Percentiles rank a stretch among this genome's conserved stretches.
Conservation (phyloP, 1,140 invertebrate species). For the Limonius californicus region DNA sequence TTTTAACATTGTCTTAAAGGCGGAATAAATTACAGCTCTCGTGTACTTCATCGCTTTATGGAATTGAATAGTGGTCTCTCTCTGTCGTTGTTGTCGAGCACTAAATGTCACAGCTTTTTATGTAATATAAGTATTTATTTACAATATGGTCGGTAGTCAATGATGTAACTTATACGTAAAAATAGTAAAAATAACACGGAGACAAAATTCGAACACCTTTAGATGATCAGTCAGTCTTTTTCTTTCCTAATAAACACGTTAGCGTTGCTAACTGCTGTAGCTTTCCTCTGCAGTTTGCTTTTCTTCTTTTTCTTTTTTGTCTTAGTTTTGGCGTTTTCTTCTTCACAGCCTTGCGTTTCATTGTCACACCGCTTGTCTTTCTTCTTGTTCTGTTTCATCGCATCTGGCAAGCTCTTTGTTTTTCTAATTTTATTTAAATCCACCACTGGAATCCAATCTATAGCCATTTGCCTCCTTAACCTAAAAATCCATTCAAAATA, state of each 20-base stretch:
- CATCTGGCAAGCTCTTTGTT: slow-evolving; percentile 27
- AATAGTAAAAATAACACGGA: background rate
- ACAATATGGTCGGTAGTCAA: background rate
- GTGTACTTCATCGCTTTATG: too few species aligned
- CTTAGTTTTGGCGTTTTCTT: slow-evolving; percentile 17
- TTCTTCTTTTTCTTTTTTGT: slow-evolving; percentile 37
- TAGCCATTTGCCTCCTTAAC: slow-evolving; percentile 26
- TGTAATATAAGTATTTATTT: background rate
- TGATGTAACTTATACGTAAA: background rate
- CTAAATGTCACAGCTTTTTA: too few species aligned
- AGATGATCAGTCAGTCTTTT: slow-evolving; percentile 21
- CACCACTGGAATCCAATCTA: slow-evolving; percentile 19
- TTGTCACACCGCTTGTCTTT: background rate
- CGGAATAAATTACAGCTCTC: background rate
- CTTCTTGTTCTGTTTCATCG: background rate
- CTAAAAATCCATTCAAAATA: slow-evolving; percentile 16
- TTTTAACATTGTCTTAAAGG: background rate
- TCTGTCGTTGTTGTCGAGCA: too few species aligned
- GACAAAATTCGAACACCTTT: background rate
- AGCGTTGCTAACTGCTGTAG: slow-evolving; percentile 32
- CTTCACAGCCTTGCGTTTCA: background rate
- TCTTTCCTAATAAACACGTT: slow-evolving; percentile 29
- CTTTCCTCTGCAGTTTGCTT: slow-evolving; percentile 32
- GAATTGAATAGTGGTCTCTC: too few species aligned
- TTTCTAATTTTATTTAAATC: slow-evolving; percentile 21